Conservation (phyloP, 1,140 invertebrate genomes). For the Callitettix versicolor region DNA sequence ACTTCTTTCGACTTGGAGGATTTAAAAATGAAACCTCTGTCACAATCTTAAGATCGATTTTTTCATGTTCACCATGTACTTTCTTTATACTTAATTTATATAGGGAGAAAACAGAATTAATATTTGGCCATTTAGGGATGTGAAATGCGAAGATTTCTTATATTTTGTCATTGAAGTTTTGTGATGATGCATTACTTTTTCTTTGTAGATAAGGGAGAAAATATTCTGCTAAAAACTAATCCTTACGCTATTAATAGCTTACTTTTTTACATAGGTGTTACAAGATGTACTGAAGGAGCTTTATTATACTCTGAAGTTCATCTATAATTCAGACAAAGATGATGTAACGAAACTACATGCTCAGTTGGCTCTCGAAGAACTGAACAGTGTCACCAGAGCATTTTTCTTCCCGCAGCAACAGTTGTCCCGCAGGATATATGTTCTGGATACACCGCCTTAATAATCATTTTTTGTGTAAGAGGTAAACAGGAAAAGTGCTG, state of each 20-base stretch:
- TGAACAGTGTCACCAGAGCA: constrained; percentile 54
- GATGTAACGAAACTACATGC: constrained; percentile 57
- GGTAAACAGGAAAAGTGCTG: too few species aligned
- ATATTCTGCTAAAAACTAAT: background rate
- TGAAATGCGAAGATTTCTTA: too few species aligned
- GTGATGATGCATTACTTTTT: too few species aligned
- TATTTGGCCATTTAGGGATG: too few species aligned
- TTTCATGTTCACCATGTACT: too few species aligned
- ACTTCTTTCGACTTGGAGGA: too few species aligned
- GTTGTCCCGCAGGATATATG: constrained; percentile 49
- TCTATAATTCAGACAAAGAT: constrained; percentile 54
- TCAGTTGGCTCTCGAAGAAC: constrained; percentile 61
- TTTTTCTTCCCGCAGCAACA: constrained; percentile 45
- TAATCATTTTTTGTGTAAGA: background rate
- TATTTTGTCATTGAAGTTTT: too few species aligned
- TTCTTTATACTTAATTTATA: too few species aligned
- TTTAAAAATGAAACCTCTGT: too few species aligned
- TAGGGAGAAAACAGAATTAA: too few species aligned
- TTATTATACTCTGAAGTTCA: constrained; percentile 54
- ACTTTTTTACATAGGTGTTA: constrained; percentile 37
- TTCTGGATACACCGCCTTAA: constrained; percentile 31
- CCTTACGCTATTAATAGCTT: background rate
- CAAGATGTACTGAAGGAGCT: constrained; percentile 53
- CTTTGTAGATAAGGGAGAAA: too few species aligned
- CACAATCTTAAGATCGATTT: too few species aligned